Evolutionary conservation across 1,140 invertebrate genomes (phyloP).

Genomic region (Lordiphosa mommai): DNA sequence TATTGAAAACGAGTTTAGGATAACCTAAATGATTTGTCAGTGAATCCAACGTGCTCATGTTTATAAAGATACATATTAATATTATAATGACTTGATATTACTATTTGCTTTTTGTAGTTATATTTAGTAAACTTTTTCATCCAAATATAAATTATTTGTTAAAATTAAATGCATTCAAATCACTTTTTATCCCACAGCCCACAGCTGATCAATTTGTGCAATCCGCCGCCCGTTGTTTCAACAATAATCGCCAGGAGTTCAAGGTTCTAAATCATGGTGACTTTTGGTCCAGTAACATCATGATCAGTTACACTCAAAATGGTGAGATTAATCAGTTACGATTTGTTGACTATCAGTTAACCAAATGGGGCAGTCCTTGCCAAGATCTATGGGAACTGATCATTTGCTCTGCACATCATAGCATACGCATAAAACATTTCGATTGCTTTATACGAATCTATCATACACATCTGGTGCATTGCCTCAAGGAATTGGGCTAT

Average conservation of each 20-base stretch:
- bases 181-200: conserved; percentile 28
- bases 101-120: no score
- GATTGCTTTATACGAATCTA: conserved; percentile 68
- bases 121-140: no score
- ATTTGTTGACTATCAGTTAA: conserved; percentile 80
- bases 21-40: no score
- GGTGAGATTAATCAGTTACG: conserved; percentile 64
- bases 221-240: conserved; percentile 51
- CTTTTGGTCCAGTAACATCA: conserved; percentile 80
- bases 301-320: conserved; percentile 70
- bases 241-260: conserved; percentile 80
- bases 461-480: conserved; percentile 57
- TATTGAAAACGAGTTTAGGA: no score
- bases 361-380: conserved; percentile 72
- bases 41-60: no score
- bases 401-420: conserved; percentile 57
- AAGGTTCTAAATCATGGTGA: conserved; percentile 85
- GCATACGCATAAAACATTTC: conserved; percentile 63
- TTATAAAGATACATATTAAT: no score
- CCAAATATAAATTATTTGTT: no score
- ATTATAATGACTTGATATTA: no score
- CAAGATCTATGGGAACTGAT: conserved; percentile 77
- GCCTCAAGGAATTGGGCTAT: conserved; percentile 54
- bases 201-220: conserved; percentile 67
- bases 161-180: no score